Base-by-base conservation (phyloP, 2,797 vertebrate genomes). In the Schizothorax lantsangensis region DNA sequence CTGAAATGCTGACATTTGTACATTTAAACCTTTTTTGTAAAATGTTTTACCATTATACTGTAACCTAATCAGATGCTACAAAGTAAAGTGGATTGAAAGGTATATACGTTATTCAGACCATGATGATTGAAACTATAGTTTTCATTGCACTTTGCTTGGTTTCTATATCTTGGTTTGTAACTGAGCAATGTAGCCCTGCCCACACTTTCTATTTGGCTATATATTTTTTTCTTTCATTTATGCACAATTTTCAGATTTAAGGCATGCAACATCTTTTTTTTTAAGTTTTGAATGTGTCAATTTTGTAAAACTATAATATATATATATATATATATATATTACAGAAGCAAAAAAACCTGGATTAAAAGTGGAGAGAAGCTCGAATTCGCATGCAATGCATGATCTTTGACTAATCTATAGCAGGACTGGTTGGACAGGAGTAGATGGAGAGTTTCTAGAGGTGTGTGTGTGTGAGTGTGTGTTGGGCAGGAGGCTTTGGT, bases 401-500 rank as follows among this genome's bases (percentile, higher is more conserved):
- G 79, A 30, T 52, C 33, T 7, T 36, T 82, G 81, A 83, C 81
- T 57, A 54, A 52, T 71, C 26, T 78, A 30, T 66, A 54, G 45
- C 23, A 11, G 45, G 52, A 78, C 14, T 54, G 45, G 73, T 40
- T 78, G 40, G 79, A 81, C 79, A 81, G 74, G 43, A 78, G 45
- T 64, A 79, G 78, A 79, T 43, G 78, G 57, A 64, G n/a, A 33
- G 49, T 64, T 75, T 74, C 26, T 75, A 33, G 26, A 75, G 26
- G 43, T 75, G 43, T 74, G 38, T 40, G 62, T 68, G 10, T 33
- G 33, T 59, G 80, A 43, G 69, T 72, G 82, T 84, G 71, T 78
- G 73, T 54, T 86, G 43, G 26, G 85, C 73, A 72, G 87, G 81
- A 47, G 66, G 21, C 75, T 59, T 45, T 79, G 73, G 47, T 78